Evolutionary conservation across 2,113 vertebrate genomes (phyloP), one percentile per base, ranked within the genome.

Genomic region (Leptodactylus fuscus): DNA sequence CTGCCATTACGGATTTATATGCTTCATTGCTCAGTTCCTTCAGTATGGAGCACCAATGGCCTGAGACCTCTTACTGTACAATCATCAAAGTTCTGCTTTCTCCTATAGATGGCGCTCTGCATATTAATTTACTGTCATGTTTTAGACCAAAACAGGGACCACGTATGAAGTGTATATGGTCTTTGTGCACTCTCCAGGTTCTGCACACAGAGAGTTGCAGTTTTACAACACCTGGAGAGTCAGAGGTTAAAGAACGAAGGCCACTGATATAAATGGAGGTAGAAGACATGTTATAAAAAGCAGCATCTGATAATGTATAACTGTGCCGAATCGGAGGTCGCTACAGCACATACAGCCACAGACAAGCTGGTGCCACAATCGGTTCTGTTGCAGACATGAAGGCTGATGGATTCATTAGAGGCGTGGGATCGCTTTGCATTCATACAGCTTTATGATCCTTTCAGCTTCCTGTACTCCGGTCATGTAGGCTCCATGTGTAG

Each of bases 401-500:
- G 8, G 81, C 24, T 60, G 8, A 16, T n/a, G 27, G 60, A 51
- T 15, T 44, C 11, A 34, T 69, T 46, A 85, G 22, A 85, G 75
- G 13, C 75, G 75, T 0, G 83, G 32, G 62, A 2, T 79, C 34
- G 36, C 48, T 51, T 36, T 70, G 38, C 29, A 7, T 48, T 67
- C 75, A 20, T 82, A 82, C 15, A 75, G 85, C 16, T 65, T 38
- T 58, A 87, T 88, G 87, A 87, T 81, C 88, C 87, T 44, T 13
- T 85, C 62, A 29, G 87, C 87, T 38, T 87, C 90, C 85, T 90
- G 86, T 75, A 88, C 41, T 18, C 91, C 90, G 22, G 85, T 83
- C 58, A 91, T 81, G 41, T 87, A 90, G 16, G 91, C 90, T 27
- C 91, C 91, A 70, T 92, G 91, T 3, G 91, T 89, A 10, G 90